These are phyloP conservation scores for Acanthurus leucopareius DNA, from an alignment of 2,797 vertebrate genomes.

Conservation along the genomic window DNA sequence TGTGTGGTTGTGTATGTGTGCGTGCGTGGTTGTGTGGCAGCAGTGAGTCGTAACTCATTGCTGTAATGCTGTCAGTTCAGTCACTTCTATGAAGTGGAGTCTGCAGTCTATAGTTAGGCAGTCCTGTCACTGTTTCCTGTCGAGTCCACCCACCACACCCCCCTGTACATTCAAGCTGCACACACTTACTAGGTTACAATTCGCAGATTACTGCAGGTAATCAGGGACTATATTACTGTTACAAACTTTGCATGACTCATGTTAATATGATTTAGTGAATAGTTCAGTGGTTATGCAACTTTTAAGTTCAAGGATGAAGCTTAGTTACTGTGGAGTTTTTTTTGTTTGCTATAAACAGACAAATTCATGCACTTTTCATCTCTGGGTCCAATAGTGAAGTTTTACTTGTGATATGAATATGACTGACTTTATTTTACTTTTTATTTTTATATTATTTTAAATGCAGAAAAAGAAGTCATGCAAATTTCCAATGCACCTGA, in stretches of 20 bases:
- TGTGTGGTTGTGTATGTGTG: not conserved
- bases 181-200: constrained; percentile 30
- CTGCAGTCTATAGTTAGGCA: constrained; percentile 78
- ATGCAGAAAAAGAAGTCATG: no score
- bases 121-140: constrained; percentile 64
- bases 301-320: not conserved
- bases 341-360: not conserved
- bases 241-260: constrained; percentile 2
- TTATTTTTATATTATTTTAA: no score
- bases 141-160: constrained; percentile 57
- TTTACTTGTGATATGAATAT: no score
- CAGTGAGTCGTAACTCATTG: constrained; percentile 49
- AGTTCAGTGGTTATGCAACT: not conserved
- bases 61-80: constrained; percentile 54
- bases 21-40: constrained; percentile 21
- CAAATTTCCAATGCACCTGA: not conserved
- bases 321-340: not conserved
- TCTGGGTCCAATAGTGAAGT: not conserved
- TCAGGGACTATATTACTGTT: constrained; percentile 1
- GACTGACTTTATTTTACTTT: no score
- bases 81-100: constrained; percentile 55
- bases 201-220: constrained; percentile 7
- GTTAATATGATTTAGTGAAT: not conserved
- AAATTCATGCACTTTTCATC: not conserved
- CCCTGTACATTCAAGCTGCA: constrained; percentile 37